These are phyloP conservation scores for Hystrix brachyura DNA, from an alignment of 2,113 vertebrate genomes.

Conservation along the genomic window DNA sequence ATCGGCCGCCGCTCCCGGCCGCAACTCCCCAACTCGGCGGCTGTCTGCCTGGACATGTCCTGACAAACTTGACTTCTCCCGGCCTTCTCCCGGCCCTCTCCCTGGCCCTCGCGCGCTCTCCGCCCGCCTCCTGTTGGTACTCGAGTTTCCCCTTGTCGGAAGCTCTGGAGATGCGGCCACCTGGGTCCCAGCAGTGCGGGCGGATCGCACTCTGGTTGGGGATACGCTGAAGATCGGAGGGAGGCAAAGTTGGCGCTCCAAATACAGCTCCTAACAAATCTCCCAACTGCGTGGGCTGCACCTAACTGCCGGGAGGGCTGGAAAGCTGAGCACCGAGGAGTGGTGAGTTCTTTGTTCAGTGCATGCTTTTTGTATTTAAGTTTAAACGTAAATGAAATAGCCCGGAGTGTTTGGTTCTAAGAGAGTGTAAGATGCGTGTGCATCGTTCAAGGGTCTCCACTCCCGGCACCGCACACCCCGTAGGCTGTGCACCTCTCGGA, in stretches of 20 bases:
- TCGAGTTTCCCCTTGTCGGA: slow-evolving; percentile 72
- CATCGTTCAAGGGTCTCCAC: background rate
- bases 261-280: background rate
- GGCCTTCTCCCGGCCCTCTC: slow-evolving; percentile 25
- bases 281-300: slow-evolving; percentile 12
- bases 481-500: background rate
- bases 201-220: slow-evolving; percentile 65
- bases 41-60: slow-evolving; percentile 88
- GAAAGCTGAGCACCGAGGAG: background rate
- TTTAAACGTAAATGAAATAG: slow-evolving; percentile 52
- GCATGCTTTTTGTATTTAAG: slow-evolving; percentile 41
- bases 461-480: background rate
- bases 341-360: slow-evolving; percentile 75
- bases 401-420: background rate
- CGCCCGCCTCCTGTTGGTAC: background rate
- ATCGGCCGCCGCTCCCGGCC: slow-evolving; percentile 80
- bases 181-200: slow-evolving; percentile 72
- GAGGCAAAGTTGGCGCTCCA: slow-evolving; percentile 68
- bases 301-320: slow-evolving; percentile 5
- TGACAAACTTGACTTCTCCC: slow-evolving; percentile 82
- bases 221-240: slow-evolving; percentile 73
- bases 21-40: slow-evolving; percentile 79
- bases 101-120: background rate
- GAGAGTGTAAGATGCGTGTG: background rate
- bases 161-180: slow-evolving; percentile 77